Conservation (phyloP, 2,797 vertebrate species). For the Champsocephalus esox region DNA sequence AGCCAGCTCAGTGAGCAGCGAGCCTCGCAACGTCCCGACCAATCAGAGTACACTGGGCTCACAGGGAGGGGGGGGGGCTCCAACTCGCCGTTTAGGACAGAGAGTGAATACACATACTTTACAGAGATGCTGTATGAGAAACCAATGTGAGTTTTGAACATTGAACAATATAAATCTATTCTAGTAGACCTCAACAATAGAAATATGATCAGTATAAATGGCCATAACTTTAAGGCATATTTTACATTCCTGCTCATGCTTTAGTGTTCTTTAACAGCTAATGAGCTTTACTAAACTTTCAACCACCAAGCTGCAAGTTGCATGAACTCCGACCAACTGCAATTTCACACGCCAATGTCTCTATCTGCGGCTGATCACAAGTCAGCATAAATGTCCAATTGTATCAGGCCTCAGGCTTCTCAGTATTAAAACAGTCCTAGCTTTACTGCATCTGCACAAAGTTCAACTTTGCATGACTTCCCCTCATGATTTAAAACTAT, state of each 20-base stretch:
- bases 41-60: too few species aligned
- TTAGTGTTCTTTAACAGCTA: slow-evolving; percentile 13
- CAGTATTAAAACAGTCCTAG: slow-evolving; percentile 8
- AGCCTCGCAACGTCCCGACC: too few species aligned
- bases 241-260: slow-evolving; percentile 41
- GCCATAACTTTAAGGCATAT: not conserved
- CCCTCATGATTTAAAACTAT: not conserved
- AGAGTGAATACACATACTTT: too few species aligned
- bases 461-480: slow-evolving; percentile 59
- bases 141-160: too few species aligned
- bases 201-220: too few species aligned
- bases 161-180: too few species aligned
- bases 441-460: slow-evolving; percentile 45
- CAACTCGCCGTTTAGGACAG: too few species aligned
- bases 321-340: not conserved
- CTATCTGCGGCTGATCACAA: slow-evolving; percentile 21
- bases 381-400: slow-evolving; percentile 12
- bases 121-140: too few species aligned
- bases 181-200: too few species aligned
- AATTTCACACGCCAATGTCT: not conserved
- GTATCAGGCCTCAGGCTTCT: slow-evolving; percentile 13
- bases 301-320: not conserved
- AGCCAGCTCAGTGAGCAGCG: too few species aligned
- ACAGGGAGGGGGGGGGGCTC: too few species aligned
- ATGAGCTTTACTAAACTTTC: slow-evolving; percentile 24